phyloP scores from a whole-genome alignment of 2,797 vertebrate species.

The Hoplostethus atlanticus region DNA sequence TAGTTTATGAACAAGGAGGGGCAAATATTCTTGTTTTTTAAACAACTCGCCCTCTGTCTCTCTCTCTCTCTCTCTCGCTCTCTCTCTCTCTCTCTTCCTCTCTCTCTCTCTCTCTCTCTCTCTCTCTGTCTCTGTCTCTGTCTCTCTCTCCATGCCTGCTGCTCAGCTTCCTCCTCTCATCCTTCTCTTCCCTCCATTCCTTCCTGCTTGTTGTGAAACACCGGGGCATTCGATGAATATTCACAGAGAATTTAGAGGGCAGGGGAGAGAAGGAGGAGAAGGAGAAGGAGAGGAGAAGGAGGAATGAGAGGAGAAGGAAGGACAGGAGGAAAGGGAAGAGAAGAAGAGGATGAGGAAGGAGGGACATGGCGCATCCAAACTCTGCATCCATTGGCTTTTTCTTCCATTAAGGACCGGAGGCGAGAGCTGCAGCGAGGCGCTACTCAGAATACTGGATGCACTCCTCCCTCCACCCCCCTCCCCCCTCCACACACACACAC shows the following conservation, averaged over 20 bases:
- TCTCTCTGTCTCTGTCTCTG: background rate
- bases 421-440: conserved; percentile 88
- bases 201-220: conserved; percentile 49
- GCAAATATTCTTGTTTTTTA: conserved; percentile 58
- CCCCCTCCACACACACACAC: background rate
- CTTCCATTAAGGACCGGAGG: conserved; percentile 63
- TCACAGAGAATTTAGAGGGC: conserved; percentile 47
- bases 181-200: conserved; percentile 22
- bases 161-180: conserved; percentile 21
- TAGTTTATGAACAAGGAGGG: conserved; percentile 54
- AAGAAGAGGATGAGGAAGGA: conserved; percentile 8
- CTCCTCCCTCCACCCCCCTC: conserved; percentile 60
- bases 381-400: conserved; percentile 60
- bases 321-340: conserved; percentile 23
- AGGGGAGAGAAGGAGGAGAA: background rate
- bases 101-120: conserved; percentile 12
- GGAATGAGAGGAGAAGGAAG: conserved; percentile 1
- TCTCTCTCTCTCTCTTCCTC: conserved; percentile 15
- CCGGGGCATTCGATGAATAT: conserved; percentile 49
- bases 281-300: background rate
- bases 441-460: conserved; percentile 89
- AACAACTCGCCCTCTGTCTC: conserved; percentile 38
- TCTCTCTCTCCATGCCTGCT: too few relatives aligned
- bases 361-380: conserved; percentile 50
- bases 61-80: conserved; percentile 1